phyloP scores from a whole-genome alignment of 1,140 invertebrate genomes.

The Drosophila punjabiensis region DNA sequence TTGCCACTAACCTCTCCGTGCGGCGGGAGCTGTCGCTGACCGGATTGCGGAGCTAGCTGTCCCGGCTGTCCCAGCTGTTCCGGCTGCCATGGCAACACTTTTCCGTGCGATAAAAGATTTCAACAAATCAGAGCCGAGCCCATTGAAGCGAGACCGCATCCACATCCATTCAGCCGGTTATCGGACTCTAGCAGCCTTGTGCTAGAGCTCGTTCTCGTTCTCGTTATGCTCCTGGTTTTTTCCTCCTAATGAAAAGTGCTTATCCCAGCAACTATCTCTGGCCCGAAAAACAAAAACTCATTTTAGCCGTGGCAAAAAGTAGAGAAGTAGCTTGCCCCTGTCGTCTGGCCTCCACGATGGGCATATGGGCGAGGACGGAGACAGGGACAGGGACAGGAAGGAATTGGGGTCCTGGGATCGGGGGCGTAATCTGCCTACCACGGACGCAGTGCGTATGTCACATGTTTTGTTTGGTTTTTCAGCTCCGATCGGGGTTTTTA shows the following conservation, averaged over 20 bases:
- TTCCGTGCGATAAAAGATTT: constrained; percentile 77
- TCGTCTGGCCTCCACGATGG: constrained; percentile 11
- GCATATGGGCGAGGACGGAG: neutral
- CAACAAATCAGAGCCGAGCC: constrained; percentile 72
- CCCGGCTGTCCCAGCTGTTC: constrained; percentile 40
- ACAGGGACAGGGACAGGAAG: neutral
- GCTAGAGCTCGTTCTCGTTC: constrained; percentile 3
- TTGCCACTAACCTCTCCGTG: constrained; percentile 51
- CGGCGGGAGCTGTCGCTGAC: constrained; percentile 14
- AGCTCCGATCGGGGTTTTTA: constrained; percentile 32
- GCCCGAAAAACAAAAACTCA: constrained; percentile 67
- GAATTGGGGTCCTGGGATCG: constrained; percentile 44
- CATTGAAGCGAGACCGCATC: constrained; percentile 46
- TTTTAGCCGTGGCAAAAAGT: constrained; percentile 40
- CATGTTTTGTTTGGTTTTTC: constrained; percentile 66
- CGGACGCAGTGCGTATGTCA: constrained; percentile 78
- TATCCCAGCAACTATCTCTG: constrained; percentile 79
- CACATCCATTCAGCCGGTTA: constrained; percentile 25
- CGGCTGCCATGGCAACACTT: constrained; percentile 74
- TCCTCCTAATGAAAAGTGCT: constrained; percentile 75
- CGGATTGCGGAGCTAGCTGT: neutral
- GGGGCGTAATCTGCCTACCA: constrained; percentile 49
- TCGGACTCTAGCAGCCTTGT: constrained; percentile 5
- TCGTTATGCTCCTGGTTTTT: constrained; percentile 27
- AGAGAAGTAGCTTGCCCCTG: constrained; percentile 40